Base-by-base conservation (phyloP, 2,113 vertebrate genomes). In the Lichenostomus cassidix region DNA sequence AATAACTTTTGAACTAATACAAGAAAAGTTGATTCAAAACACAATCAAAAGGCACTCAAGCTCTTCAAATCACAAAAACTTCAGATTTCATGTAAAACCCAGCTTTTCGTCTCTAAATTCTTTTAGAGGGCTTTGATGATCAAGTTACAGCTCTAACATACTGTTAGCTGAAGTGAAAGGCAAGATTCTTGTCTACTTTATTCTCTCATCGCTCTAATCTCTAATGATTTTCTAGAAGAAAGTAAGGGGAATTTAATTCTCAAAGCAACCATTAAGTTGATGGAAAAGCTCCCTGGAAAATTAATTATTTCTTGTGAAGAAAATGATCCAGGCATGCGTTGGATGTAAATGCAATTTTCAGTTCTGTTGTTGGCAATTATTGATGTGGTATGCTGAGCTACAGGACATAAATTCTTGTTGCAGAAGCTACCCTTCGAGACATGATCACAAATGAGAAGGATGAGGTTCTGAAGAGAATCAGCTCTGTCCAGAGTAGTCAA, bases 281-380 rank as follows among this genome's bases (percentile, higher is more conserved):
- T 90, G 56, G 68, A 89, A 95, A 94, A 76, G 15, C 52, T 91
- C 78, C 78, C 67, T 76, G 50, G 31, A 92, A 96, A 86, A 91
- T 90, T 91, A 95, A 95, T 95, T 92, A 81, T 94, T 91, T 95
- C 74, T 87, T 65, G 39, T 52, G 27, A 67, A 65, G 42, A 91
- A 95, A 91, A 91, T 80, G 75, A 77, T 77, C 24, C 35, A 70
- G 84, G 70, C 70, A 85, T 5, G 29, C 18, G 1, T 53, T 92
- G 55, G 87, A 90, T 88, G 35, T 65, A 90, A 97, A 94, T 67
- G 50, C 28, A 65, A 77, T 92, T 87, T 96, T 87, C 42, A 50
- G 12, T 85, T 94, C 29, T 92, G 49, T 78, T 90, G 50, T 62
- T 87, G 86, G 59, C 70, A 94, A 35, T 83, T 46, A 69, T 25